A percentile compares a stretch with the other conserved stretches of the same genome.
Evolutionary conservation across 2,797 vertebrate species (phyloP).

Genomic region (Megaceryle alcyon): DNA sequence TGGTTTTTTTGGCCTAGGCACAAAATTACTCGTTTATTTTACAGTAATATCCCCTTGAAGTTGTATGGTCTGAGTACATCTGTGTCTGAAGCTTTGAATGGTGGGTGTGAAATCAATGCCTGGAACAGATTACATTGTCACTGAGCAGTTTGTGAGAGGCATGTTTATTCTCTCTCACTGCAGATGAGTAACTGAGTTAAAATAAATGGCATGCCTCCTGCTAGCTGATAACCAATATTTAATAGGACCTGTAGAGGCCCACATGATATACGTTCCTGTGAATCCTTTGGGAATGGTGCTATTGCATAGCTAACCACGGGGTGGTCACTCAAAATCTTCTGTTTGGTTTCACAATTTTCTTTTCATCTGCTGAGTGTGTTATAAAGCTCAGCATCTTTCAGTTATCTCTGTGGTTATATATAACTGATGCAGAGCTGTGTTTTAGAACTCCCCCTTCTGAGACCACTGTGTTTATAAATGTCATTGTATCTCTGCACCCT

Average conservation of each 20-base stretch:
- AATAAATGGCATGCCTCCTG: not conserved
- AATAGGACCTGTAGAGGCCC: not conserved
- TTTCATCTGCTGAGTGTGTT: not conserved
- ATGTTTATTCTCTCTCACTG: slow-evolving; percentile 8
- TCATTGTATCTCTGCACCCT: not conserved
- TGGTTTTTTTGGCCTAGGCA: not conserved
- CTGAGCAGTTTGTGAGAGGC: not conserved
- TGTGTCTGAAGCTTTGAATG: slow-evolving; percentile 6
- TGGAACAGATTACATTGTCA: slow-evolving; percentile 26
- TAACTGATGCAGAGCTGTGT: not conserved
- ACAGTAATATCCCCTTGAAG: not conserved
- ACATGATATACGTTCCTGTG: not conserved
- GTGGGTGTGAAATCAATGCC: slow-evolving; percentile 19
- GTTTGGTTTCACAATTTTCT: not conserved
- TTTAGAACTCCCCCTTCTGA: not conserved
- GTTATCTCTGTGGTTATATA: not conserved
- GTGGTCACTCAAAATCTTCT: not conserved
- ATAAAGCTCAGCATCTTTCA: not conserved
- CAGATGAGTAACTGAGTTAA: not conserved
- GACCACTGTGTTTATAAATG: not conserved
- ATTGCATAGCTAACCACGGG: not conserved
- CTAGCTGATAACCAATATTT: not conserved
- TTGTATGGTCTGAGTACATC: not conserved
- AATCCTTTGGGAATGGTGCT: not conserved
- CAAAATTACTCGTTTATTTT: not conserved